These are phyloP conservation scores for Loxodonta africana DNA, from an alignment of 2,113 vertebrate genomes.

Conservation along the genomic window DNA sequence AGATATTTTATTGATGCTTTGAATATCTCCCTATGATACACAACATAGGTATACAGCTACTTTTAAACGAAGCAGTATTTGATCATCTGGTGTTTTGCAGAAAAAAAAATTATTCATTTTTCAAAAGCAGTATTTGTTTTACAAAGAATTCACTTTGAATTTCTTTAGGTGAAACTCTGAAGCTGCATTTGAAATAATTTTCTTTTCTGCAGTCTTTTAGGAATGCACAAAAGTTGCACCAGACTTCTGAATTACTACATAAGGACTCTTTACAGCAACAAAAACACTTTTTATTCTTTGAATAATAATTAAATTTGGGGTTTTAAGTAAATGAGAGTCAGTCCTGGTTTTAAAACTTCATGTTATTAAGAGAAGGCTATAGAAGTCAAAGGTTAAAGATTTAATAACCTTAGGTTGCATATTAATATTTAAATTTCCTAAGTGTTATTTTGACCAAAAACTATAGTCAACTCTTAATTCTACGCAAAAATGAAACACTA, in stretches of 20 bases:
- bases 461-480: constrained; percentile 41
- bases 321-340: not conserved
- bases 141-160: not conserved
- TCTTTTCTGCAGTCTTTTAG: not conserved
- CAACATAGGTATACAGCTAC: not conserved
- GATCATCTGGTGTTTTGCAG: not conserved
- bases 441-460: not conserved
- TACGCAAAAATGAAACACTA: not conserved
- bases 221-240: not conserved
- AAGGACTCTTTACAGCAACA: not conserved
- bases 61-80: constrained; percentile 20
- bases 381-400: not conserved
- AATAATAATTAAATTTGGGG: not conserved
- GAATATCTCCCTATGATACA: not conserved
- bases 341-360: constrained; percentile 27
- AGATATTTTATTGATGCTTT: constrained; percentile 36
- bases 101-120: not conserved
- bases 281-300: not conserved
- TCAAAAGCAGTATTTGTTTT: constrained; percentile 12
- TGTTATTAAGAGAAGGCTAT: not conserved
- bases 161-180: not conserved
- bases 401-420: not conserved
- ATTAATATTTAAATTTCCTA: constrained; percentile 44
- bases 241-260: not conserved
- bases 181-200: not conserved